Evolutionary conservation across 2,888 invertebrate genomes (phyloP), one percentile per base, ranked within the genome.

Genomic region (Cactoblastis cactorum): DNA sequence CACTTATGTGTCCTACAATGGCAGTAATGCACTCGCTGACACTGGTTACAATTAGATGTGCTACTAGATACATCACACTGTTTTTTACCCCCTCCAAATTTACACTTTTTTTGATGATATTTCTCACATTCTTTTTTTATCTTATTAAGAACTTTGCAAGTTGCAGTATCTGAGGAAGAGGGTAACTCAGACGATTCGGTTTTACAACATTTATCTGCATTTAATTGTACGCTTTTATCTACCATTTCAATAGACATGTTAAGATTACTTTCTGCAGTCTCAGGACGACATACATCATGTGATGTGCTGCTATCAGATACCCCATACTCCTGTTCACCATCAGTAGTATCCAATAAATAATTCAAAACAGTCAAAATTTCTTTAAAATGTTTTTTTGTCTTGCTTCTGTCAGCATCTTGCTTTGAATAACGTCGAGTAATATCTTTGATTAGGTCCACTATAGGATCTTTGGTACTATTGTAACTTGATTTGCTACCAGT

Each of bases 401-500:
- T 81, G 37, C 56, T 67, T 53, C 76, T 83, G 38, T 73, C 76
- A 18, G 74, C 56, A 34, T 82, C 79, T 35, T 70, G 73, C 65
- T 89, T 89, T 0, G 84, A 72, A 61, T 84, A 89, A n/a, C 83
- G 80, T 54, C 74, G 78, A 14, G 87, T 89, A 39, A 89, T 86
- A 51, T 77, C 80, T 65, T 80, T 73, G 55, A 89, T 89, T 56
- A 83, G 67, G 18, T 78, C 71, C 41, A 87, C 57, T 53, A 88
- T 65, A 12, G 80, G 78, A 57, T 60, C 56, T 49, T 52, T 59
- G 8, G 43, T 51, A 11, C 38, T 33, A 15, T 51, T 67, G 15
- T 28, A 51, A 9, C 55, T 59, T 24, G 55, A 59, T 47, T 54
- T 59, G 37, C 49, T 19, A 11, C 54, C 56, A 47, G 52, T 45